phyloP scores from a whole-genome alignment of 2,113 vertebrate species.

The Corythoichthys intestinalis region DNA sequence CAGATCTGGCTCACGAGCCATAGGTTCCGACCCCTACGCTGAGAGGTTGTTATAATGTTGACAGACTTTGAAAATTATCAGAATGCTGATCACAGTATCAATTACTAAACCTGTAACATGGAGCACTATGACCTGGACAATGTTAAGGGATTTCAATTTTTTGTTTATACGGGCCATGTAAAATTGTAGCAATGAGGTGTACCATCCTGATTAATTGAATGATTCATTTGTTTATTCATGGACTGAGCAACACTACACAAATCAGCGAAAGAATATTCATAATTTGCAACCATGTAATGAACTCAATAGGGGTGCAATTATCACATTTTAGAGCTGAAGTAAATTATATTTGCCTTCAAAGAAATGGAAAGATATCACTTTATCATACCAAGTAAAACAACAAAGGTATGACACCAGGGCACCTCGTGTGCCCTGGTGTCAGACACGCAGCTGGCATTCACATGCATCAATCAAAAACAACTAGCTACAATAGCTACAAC shows the following conservation, averaged over 20 bases:
- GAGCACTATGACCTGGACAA: background rate
- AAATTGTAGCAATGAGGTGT: slow-evolving; percentile 24
- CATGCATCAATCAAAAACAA: background rate
- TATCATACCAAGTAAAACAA: background rate
- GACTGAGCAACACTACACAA: slow-evolving; percentile 2
- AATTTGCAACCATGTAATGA: slow-evolving; percentile 25
- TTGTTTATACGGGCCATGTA: slow-evolving; percentile 11
- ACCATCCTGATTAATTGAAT: slow-evolving; percentile 35
- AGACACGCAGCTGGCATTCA: background rate
- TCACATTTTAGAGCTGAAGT: too few relatives aligned
- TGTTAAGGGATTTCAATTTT: background rate
- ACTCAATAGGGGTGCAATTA: slow-evolving; percentile 20
- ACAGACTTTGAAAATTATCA: background rate
- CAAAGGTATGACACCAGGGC: background rate
- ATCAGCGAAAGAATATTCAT: slow-evolving; percentile 29
- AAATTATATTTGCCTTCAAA: too few relatives aligned
- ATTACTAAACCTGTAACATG: background rate
- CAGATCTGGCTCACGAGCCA: too few relatives aligned
- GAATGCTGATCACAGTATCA: slow-evolving; percentile 9
- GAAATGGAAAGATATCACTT: too few relatives aligned
- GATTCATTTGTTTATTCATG: slow-evolving; percentile 25
- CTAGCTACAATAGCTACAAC: too few relatives aligned
- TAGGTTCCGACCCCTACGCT: too few relatives aligned
- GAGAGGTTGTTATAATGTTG: slow-evolving; percentile 3
- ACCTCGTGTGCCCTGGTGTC: too few relatives aligned